A percentile compares a stretch with the other conserved stretches of the same genome.
phyloP scores from a whole-genome alignment of 1,140 invertebrate species.

The Microplitis demolitor region DNA sequence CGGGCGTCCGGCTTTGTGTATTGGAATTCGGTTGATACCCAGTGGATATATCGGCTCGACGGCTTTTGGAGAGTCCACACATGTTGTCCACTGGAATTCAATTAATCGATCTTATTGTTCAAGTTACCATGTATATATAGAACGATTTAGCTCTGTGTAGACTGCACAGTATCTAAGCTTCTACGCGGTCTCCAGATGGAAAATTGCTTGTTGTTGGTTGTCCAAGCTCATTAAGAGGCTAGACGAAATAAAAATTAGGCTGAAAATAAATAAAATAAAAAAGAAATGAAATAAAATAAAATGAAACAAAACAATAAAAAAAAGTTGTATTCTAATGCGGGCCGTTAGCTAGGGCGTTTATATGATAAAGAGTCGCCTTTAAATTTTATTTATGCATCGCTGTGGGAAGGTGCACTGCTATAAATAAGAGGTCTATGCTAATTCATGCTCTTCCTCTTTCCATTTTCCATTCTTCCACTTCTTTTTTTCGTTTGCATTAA shows the following conservation, averaged over 20 bases:
- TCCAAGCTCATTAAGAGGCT: background rate
- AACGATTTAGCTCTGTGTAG: background rate
- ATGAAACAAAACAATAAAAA: background rate
- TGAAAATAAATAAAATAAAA: background rate
- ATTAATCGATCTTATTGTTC: conserved; percentile 18
- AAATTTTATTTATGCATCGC: conserved; percentile 37
- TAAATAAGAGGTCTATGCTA: conserved; percentile 37
- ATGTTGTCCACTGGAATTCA: conserved; percentile 21
- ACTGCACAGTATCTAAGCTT: background rate
- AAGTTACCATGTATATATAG: background rate
- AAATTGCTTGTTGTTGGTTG: conserved; percentile 3
- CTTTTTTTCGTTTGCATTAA: conserved; percentile 1
- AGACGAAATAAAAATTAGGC: background rate
- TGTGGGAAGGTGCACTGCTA: conserved; percentile 27
- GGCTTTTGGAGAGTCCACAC: background rate
- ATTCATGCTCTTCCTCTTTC: conserved; percentile 23
- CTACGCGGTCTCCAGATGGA: background rate
- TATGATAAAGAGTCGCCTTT: conserved; percentile 38
- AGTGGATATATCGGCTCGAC: conserved; percentile 5
- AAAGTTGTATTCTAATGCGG: conserved; percentile 31
- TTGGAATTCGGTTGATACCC: conserved; percentile 18
- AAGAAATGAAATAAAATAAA: background rate
- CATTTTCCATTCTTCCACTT: background rate
- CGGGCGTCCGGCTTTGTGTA: conserved; percentile 1
- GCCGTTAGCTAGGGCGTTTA: conserved; percentile 32